Percentiles rank a stretch among this genome's conserved stretches.
Conservation (phyloP, 2,113 vertebrate genomes). For the Zosterops pallidus region DNA sequence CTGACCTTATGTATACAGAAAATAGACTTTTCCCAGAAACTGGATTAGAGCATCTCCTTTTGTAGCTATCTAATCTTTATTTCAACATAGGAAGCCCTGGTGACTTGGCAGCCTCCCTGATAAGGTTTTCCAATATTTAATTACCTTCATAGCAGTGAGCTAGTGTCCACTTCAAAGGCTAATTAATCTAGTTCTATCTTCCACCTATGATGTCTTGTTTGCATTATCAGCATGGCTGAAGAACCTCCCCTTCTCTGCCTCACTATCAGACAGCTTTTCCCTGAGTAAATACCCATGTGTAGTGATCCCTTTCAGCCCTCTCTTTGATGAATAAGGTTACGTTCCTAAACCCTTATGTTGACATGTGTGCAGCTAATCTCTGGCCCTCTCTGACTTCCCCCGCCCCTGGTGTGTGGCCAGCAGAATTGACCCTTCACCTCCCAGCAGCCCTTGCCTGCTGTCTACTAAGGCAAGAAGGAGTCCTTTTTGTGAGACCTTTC, state of each 20-base stretch:
- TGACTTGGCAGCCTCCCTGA: conserved; percentile 12
- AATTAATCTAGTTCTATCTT: conserved; percentile 18
- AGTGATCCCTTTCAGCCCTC: neutral
- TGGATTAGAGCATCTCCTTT: conserved; percentile 25
- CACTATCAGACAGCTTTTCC: neutral
- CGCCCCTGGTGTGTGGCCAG: neutral
- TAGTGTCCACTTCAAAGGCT: conserved; percentile 38
- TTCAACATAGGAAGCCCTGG: neutral
- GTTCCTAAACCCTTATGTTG: neutral
- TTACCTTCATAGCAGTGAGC: neutral
- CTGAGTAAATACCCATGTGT: neutral
- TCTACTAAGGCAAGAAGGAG: neutral
- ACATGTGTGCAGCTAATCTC: neutral
- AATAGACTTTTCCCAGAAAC: neutral
- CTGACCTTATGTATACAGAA: conserved; percentile 30
- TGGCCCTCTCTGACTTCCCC: neutral
- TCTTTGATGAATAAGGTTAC: neutral
- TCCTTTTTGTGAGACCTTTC: neutral
- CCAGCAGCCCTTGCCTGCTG: neutral
- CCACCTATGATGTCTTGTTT: neutral
- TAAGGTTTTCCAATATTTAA: conserved; percentile 50
- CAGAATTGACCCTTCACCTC: neutral
- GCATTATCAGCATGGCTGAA: neutral
- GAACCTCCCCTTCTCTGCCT: neutral
- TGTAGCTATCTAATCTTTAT: conserved; percentile 30